Evolutionary conservation across 2,888 invertebrate species (phyloP).

Genomic region (Athalia circularis): DNA sequence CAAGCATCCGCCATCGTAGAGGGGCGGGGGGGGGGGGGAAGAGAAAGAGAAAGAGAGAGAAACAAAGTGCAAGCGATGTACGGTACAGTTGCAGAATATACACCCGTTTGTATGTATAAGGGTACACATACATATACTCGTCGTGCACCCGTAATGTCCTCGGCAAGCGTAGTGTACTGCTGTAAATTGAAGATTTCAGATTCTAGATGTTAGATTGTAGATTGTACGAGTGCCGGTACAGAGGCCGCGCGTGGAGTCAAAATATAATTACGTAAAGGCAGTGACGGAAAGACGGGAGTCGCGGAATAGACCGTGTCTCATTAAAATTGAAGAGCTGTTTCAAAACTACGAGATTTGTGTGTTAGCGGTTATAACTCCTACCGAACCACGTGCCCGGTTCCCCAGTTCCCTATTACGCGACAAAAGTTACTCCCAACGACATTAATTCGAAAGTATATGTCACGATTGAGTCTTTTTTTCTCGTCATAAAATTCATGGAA

Average conservation of each 20-base stretch:
- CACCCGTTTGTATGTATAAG: not conserved
- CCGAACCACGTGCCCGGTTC: not conserved
- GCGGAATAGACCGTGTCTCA: conserved; percentile 71
- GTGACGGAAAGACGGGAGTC: conserved; percentile 69
- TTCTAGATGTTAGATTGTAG: conserved; percentile 28
- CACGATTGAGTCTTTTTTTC: conserved; percentile 14
- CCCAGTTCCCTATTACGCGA: not conserved
- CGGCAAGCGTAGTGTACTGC: conserved; percentile 47
- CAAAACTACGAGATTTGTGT: conserved; percentile 71
- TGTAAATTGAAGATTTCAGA: conserved; percentile 45
- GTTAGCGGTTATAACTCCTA: conserved; percentile 67
- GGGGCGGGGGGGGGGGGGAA: conserved; percentile 51
- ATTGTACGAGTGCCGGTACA: conserved; percentile 35
- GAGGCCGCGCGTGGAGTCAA: conserved; percentile 60
- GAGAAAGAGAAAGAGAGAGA: conserved; percentile 3
- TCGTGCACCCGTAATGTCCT: conserved; percentile 43
- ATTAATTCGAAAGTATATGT: conserved; percentile 16
- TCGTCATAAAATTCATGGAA: conserved; percentile 30
- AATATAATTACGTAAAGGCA: conserved; percentile 70
- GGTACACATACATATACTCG: not conserved
- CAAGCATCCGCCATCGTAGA: conserved; percentile 59
- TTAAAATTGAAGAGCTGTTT: conserved; percentile 73
- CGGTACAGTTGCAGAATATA: too few species aligned
- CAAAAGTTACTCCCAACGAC: conserved; percentile 32
- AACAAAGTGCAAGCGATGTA: not conserved